Evolutionary conservation across 2,888 invertebrate genomes (phyloP), one percentile per base, ranked within the genome.

Genomic region (Amiota mariae): DNA sequence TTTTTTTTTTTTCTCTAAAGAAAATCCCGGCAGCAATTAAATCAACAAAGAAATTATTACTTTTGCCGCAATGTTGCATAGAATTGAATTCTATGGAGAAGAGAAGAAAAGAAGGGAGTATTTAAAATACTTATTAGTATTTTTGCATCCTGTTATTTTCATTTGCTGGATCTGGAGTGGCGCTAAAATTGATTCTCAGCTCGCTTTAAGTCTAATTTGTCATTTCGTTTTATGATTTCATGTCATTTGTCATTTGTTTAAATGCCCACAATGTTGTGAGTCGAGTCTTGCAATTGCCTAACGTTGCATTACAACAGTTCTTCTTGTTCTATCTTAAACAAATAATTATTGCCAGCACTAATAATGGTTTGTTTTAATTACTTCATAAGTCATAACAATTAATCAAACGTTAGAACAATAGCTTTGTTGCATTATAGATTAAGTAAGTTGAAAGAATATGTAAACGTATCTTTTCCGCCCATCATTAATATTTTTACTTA

Each of bases 161-260:
- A 15, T 4, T 18, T 59, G 59, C 11, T 59, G 8, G 10, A 59
- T 1, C 59, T 10, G 20, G 15, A 11, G 18, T 59, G 59, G 59
- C 59, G 59, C 59, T 59, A 15, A 18, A 15, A 59, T 15, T 59
- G 20, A 15, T 20, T 15, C 59, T 11, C 59, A 59, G 57, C 57
- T 57, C 57, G 13, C 36, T 36, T 36, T 13, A 13, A 63, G 71
- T 77, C 81, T 68, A 77, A 78, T 78, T 78, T 67, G 78, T 72
- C 84, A 80, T 85, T 85, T 84, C 81, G 12, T 12, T 59, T 18
- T 85, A 84, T 84, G 83, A 81, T 82, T 84, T 85, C 70, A 80
- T 81, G 83, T 78, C 85, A 83, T 84, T 84, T 85, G 86, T 85
- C 82, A 84, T 84, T 85, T 83, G 80, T 77, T 81, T 82, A 85